A percentile compares a stretch with the other conserved stretches of the same genome.
Conservation (phyloP, 2,888 invertebrate species). For the Spialia ferax region DNA sequence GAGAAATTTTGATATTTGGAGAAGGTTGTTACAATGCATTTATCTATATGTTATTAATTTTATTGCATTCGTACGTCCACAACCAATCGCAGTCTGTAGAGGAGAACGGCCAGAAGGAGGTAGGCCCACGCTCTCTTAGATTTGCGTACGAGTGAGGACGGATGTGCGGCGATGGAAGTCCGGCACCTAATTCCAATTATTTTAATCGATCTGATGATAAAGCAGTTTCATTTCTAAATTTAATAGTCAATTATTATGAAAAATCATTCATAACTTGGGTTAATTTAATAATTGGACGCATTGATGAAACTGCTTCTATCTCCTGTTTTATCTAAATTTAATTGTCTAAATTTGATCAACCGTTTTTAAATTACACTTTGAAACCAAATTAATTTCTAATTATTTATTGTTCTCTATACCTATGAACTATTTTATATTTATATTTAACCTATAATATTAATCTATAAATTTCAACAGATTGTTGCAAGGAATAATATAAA, state of each 20-base stretch:
- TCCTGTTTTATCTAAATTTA: conserved; percentile 40
- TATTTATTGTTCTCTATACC: conserved; percentile 32
- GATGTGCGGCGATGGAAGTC: conserved; percentile 54
- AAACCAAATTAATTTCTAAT: conserved; percentile 12
- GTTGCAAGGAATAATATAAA: conserved; percentile 73
- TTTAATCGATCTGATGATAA: conserved; percentile 13
- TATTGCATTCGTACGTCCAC: conserved; percentile 87
- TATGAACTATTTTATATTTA: conserved; percentile 37
- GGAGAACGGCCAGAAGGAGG: conserved; percentile 86
- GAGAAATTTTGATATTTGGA: conserved; percentile 74
- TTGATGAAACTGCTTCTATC: conserved; percentile 39
- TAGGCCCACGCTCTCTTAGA: conserved; percentile 78
- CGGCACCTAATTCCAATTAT: conserved; percentile 31
- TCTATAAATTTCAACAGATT: conserved; percentile 76
- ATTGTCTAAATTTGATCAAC: conserved; percentile 15
- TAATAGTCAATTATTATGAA: neutral
- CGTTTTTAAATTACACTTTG: conserved; percentile 25
- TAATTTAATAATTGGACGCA: conserved; percentile 24
- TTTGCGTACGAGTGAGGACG: conserved; percentile 54
- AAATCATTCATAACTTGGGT: too few relatives aligned
- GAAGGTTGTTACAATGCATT: conserved; percentile 83
- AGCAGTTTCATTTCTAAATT: conserved; percentile 34
- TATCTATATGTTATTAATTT: conserved; percentile 86
- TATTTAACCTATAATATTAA: conserved; percentile 33
- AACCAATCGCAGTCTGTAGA: conserved; percentile 87